A percentile compares a stretch with the other conserved stretches of the same genome.
Evolutionary conservation across 35 echinoderm and acorn worm species (phyloP).

Genomic region (Nesometra sesokonis): DNA sequence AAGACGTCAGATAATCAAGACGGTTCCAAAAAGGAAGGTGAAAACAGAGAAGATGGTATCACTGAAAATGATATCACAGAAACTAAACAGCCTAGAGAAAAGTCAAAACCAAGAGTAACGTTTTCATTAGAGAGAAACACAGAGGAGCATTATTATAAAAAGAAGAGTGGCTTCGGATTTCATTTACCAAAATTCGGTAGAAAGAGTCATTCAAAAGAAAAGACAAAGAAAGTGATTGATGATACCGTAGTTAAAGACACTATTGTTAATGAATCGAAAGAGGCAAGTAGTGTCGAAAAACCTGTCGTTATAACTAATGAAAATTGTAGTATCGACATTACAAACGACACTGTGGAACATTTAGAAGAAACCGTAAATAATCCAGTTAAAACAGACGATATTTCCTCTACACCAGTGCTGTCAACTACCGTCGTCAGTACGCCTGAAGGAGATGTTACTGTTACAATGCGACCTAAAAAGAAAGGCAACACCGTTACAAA

Average conservation of each 20-base stretch:
- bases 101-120: not conserved
- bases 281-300: no score
- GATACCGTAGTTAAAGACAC: not conserved
- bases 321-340: not conserved
- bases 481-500: not conserved
- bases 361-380: not conserved
- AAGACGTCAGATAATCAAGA: no score
- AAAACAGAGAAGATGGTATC: no score
- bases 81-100: not conserved
- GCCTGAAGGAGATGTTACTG: not conserved
- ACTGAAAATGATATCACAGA: not conserved
- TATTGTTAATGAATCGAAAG: not conserved
- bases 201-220: not conserved
- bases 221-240: not conserved
- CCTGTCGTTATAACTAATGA: not conserved
- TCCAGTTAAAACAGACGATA: not conserved
- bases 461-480: not conserved
- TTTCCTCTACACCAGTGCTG: no score
- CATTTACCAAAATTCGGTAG: not conserved
- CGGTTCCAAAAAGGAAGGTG: no score
- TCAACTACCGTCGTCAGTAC: not conserved
- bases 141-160: not conserved
- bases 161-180: not conserved
- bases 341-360: not conserved
- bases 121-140: not conserved